phyloP scores from a whole-genome alignment of 1,140 invertebrate genomes.

The Diabrotica virgifera region DNA sequence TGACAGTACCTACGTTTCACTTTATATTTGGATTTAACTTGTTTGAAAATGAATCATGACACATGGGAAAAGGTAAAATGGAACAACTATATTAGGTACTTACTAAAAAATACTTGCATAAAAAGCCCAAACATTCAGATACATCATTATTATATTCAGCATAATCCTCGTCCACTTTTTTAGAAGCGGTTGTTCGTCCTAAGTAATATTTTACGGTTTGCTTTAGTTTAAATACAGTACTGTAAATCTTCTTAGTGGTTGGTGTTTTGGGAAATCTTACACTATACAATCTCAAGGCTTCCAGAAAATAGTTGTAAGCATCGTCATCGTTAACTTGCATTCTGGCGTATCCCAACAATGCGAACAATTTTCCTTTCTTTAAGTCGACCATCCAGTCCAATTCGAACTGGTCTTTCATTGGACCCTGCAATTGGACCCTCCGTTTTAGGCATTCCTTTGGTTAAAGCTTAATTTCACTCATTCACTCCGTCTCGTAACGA shows the following conservation, averaged over 20 bases:
- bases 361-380: conserved; percentile 50
- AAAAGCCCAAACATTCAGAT: conserved; percentile 49
- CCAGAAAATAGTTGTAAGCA: conserved; percentile 32
- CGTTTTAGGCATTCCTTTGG: too few relatives aligned
- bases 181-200: conserved; percentile 20
- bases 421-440: conserved; percentile 33
- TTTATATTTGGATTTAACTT: too few relatives aligned
- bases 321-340: conserved; percentile 47
- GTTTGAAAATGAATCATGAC: too few relatives aligned
- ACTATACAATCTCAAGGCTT: conserved; percentile 28
- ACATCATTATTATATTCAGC: conserved; percentile 51
- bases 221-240: conserved; percentile 32
- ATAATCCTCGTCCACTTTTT: conserved; percentile 34
- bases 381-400: conserved; percentile 45
- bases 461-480: too few relatives aligned
- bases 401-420: conserved; percentile 42
- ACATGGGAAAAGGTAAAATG: too few relatives aligned
- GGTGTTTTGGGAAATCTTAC: conserved; percentile 37
- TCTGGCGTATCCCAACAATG: conserved; percentile 48
- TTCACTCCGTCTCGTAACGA: too few relatives aligned
- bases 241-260: conserved; percentile 13
- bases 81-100: too few relatives aligned
- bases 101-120: conserved; percentile 52
- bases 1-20: too few relatives aligned
- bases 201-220: conserved; percentile 27